A percentile compares a stretch with the other conserved stretches of the same genome.
Evolutionary conservation across 2,113 vertebrate genomes (phyloP).

Genomic region (Mobula birostris): DNA sequence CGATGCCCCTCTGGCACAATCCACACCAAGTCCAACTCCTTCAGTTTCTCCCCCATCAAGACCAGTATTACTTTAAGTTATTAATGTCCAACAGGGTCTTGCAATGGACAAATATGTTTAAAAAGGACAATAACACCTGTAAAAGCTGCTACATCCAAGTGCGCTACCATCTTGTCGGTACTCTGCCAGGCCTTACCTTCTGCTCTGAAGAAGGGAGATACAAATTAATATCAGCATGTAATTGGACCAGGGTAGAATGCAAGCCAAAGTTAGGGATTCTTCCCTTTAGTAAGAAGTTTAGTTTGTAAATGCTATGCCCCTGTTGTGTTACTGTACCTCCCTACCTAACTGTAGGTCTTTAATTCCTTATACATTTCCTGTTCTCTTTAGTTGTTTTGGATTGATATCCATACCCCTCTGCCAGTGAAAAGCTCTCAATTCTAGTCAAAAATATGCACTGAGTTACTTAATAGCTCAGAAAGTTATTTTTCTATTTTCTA

Average conservation of each 20-base stretch:
- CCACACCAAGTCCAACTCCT: too few species aligned
- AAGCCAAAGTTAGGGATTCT: not conserved
- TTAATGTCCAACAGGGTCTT: too few species aligned
- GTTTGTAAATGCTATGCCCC: not conserved
- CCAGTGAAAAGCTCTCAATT: not conserved
- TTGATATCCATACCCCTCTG: not conserved
- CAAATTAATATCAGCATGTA: not conserved
- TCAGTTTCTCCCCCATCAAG: too few species aligned
- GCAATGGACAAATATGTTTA: too few species aligned
- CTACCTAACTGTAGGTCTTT: too few species aligned
- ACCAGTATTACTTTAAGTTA: too few species aligned
- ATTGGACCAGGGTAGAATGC: not conserved
- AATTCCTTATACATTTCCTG: not conserved
- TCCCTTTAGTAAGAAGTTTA: not conserved
- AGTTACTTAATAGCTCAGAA: not conserved
- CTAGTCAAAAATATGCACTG: not conserved
- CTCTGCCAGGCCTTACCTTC: too few species aligned
- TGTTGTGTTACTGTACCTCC: not conserved
- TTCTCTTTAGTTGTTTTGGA: not conserved
- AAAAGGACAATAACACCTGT: too few species aligned
- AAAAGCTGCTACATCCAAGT: too few species aligned
- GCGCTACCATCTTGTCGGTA: too few species aligned
- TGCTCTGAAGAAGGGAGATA: not conserved
- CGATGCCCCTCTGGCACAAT: too few species aligned
- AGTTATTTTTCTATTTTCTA: not conserved